Base-by-base conservation (phyloP, 1,140 invertebrate species). In the Dreissena rostriformis region DNA sequence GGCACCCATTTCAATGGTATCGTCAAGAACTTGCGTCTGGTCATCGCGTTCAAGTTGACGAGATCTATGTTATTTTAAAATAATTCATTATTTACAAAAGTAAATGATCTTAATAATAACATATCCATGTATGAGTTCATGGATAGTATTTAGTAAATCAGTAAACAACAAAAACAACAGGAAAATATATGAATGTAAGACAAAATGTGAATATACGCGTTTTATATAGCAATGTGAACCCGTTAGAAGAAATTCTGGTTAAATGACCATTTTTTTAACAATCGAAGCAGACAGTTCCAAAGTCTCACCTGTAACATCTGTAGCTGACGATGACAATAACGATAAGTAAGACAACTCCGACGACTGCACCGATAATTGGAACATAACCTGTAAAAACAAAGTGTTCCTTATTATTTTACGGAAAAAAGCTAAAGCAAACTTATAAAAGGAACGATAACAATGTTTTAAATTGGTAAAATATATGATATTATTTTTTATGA, bases 241-340 rank as follows among this genome's bases (percentile, higher is more conserved):
- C 22, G 1, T 17, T n/a, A n/a, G n/a, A n/a, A 39, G 15, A 49
- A 71, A 29, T 49, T 15, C 17, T 71, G 11, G 29, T 15, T 4
- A 26, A 12, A 11, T 17, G 15, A 10, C 8, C 11, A 22, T 8
- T 14, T 6, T n/a, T 17, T 22, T n/a, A n/a, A n/a, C n/a, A n/a
- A n/a, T n/a, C n/a, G n/a, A 71, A 39, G 1, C 19, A 0, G n/a
- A 39, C 12, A 0, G 51, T 22, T 39, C 39, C n/a, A 22, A 71
- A 26, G 10, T 19, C 75, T 19, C 53, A 77, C 75, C 61, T 77
- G 39, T 77, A 67, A 66, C 55, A 51, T 67, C 67, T 77, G 29
- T 65, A 66, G 0, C 61, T 39, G 39, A 39, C 75, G 52, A 77
- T 15, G 26, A 19, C 22, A 6, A 67, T 15, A 15, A 51, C 63